Base-by-base conservation (phyloP, 2,888 invertebrate species). In the Orchestes rusci region DNA sequence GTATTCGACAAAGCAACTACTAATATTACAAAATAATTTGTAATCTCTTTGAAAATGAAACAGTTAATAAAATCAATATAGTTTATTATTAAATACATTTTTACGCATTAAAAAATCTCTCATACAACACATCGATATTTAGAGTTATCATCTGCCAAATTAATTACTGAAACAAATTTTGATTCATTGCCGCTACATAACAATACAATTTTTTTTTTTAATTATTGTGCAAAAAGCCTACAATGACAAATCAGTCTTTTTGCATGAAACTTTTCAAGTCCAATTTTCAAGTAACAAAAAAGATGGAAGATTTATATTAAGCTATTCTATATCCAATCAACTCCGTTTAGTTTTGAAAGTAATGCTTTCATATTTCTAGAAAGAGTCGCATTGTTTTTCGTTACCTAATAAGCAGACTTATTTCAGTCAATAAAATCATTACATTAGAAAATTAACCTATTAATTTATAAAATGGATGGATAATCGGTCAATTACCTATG, bases 151-250 rank as follows among this genome's bases (percentile, higher is more conserved):
- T 23, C 15, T 5, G n/a, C 23, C 23, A 34, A 8, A 34, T 34
- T 34, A 8, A 12, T 34, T 8, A 17, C 16, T 20, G 23, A 12
- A 23, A 10, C 7, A n/a, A 36, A 20, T 48, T 48, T 48, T 48
- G 48, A 48, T 48, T 48, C 33, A 39, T 39, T 36, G 37, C 30
- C 30, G 29, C 30, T 40, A 39, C 37, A 43, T 18, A 50, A 43
- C 38, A 43, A 38, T 23, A 44, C 33, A 39, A n/a, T n/a, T n/a
- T n/a, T n/a, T 7, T 31, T 42, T 37, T 43, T 50, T 48, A 48
- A 42, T 49, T 49, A n/a, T n/a, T n/a, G n/a, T 58, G 60, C 59
- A 60, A 60, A 60, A 60, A 59, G 58, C 56, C 60, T 59, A 59
- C 55, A 50, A 50, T 46, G 53, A 50, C 54, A 55, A 43, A 43